Conservation (phyloP, 2,113 vertebrate genomes). For the Boulengeromyrus knoepffleri region DNA sequence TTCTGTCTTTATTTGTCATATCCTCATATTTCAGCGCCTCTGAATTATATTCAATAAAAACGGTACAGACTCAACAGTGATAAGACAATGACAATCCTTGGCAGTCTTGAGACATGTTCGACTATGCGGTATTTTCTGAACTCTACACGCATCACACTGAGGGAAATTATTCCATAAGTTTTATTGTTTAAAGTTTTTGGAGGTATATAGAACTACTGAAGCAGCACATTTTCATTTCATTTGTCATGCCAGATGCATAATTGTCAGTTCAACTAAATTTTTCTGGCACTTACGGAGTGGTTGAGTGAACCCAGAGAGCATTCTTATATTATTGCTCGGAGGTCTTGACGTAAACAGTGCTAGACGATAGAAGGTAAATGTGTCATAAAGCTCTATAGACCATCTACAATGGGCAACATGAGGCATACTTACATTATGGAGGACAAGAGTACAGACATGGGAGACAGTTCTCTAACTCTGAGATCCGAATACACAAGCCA, state of each 20-base stretch:
- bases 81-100: neutral
- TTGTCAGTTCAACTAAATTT: neutral
- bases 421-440: neutral
- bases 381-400: neutral
- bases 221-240: neutral
- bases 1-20: conserved; percentile 15
- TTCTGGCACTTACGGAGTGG: neutral
- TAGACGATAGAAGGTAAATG: neutral
- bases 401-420: neutral
- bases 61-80: neutral
- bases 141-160: neutral
- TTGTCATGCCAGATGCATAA: neutral
- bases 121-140: neutral
- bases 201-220: neutral
- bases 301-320: neutral
- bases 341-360: neutral
- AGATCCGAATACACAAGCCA: neutral
- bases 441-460: neutral
- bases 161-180: neutral
- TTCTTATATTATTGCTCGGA: neutral
- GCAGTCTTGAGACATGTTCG: neutral
- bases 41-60: neutral
- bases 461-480: neutral
- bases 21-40: conserved; percentile 10
- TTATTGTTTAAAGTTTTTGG: neutral